Evolutionary conservation across 2,888 invertebrate species (phyloP).

Genomic region (Chymomyza caudatula): DNA sequence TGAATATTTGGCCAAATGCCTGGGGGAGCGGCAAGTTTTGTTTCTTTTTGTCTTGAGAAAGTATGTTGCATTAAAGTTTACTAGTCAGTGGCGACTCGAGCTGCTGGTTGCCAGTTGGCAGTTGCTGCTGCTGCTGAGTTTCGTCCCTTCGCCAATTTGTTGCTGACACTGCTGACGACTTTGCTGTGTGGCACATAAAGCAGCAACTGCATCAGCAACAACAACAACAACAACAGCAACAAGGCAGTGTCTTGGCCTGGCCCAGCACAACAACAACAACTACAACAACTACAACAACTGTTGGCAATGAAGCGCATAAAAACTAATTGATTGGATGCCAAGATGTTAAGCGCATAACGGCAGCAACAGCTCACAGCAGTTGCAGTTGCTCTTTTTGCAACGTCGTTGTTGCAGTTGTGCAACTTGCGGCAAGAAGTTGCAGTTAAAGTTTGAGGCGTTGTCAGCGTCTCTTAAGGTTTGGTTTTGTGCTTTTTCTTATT

Average conservation of each 20-base stretch:
- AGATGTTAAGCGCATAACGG: constrained; percentile 66
- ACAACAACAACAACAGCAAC: not conserved
- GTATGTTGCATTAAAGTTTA: constrained; percentile 59
- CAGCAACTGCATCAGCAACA: not conserved
- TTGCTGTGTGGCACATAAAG: constrained; percentile 28
- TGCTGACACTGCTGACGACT: constrained; percentile 65
- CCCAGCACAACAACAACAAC: constrained; percentile 14
- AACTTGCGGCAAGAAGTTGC: not conserved
- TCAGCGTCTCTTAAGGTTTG: constrained; percentile 33
- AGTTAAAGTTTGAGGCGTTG: constrained; percentile 45
- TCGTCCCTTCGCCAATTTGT: constrained; percentile 69
- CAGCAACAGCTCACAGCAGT: constrained; percentile 24
- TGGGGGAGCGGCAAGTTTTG: not conserved
- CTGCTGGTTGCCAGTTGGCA: constrained; percentile 8
- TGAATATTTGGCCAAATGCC: constrained; percentile 52
- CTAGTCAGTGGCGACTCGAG: constrained; percentile 14
- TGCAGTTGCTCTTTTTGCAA: constrained; percentile 25
- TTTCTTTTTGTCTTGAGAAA: constrained; percentile 44
- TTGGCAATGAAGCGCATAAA: constrained; percentile 68
- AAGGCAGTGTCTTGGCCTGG: constrained; percentile 12
- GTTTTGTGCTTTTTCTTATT: constrained; percentile 58
- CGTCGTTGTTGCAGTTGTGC: constrained; percentile 11
- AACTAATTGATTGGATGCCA: constrained; percentile 73
- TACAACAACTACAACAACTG: constrained; percentile 26
- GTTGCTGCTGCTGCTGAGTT: constrained; percentile 29